A percentile compares a stretch with the other conserved stretches of the same genome.
Evolutionary conservation across 2,113 vertebrate species (phyloP).

Genomic region (Salvelinus alpinus): DNA sequence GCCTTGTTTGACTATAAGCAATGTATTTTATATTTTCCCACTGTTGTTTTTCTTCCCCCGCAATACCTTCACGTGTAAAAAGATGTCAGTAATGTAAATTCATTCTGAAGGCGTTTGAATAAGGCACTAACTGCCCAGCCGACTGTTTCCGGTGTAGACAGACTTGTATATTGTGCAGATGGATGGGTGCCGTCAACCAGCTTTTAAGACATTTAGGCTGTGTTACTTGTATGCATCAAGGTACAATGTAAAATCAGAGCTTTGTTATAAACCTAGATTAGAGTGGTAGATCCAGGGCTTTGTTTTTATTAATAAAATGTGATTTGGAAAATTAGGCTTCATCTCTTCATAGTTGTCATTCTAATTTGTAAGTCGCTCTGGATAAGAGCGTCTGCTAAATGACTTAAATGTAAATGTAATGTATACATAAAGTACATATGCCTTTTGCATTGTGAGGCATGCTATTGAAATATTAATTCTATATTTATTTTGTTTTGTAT

Average conservation of each 20-base stretch:
- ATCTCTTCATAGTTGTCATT: constrained; percentile 39
- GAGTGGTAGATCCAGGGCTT: constrained; percentile 34
- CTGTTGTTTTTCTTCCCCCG: constrained; percentile 52
- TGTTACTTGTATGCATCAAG: constrained; percentile 33
- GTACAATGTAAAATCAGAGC: constrained; percentile 29
- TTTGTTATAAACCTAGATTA: constrained; percentile 29
- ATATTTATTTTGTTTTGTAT: constrained; percentile 50
- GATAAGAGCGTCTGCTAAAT: too few relatives aligned
- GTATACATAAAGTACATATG: constrained; percentile 12
- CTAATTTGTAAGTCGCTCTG: background rate
- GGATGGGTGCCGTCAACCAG: constrained; percentile 75
- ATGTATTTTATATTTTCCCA: constrained; percentile 67
- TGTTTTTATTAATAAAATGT: constrained; percentile 61
- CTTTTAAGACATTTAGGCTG: constrained; percentile 73
- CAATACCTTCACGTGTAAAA: constrained; percentile 51
- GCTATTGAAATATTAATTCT: constrained; percentile 42
- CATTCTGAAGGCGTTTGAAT: constrained; percentile 74
- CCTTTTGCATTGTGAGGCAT: constrained; percentile 42
- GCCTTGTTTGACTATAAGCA: constrained; percentile 73
- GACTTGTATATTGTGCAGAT: constrained; percentile 67
- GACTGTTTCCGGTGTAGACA: constrained; percentile 50
- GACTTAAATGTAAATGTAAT: background rate
- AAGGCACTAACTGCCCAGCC: constrained; percentile 33
- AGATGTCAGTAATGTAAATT: constrained; percentile 73
- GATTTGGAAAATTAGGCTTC: constrained; percentile 36